A percentile compares a stretch with the other conserved stretches of the same genome.
phyloP scores from a whole-genome alignment of 2,113 vertebrate genomes.

The Ascaphus truei region DNA sequence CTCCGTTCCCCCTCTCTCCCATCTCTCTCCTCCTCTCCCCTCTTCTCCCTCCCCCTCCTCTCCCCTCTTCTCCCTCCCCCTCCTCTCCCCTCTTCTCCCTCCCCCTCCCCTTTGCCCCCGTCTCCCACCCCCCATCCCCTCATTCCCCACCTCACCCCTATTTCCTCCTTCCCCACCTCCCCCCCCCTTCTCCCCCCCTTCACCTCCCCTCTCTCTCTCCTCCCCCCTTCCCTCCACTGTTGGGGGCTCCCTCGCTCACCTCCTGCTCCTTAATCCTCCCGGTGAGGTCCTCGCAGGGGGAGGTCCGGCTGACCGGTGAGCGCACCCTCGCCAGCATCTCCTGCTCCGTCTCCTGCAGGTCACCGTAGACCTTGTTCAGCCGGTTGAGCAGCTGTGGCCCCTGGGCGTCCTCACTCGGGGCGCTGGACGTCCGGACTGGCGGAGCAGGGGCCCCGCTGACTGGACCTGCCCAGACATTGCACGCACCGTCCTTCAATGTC shows the following conservation, averaged over 20 bases:
- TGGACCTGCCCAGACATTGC: slow-evolving; percentile 37
- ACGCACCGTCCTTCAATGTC: too few species aligned
- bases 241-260: too few species aligned
- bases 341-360: slow-evolving; percentile 65
- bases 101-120: neutral
- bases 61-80: neutral
- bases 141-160: too few species aligned
- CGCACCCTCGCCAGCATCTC: slow-evolving; percentile 65
- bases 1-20: too few species aligned
- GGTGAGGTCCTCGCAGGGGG: slow-evolving; percentile 69
- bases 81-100: neutral
- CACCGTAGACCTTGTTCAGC: slow-evolving; percentile 65
- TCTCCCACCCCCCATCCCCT: too few species aligned
- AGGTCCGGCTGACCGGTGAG: slow-evolving; percentile 63
- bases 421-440: slow-evolving; percentile 26
- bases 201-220: too few species aligned
- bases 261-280: slow-evolving; percentile 74
- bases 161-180: too few species aligned
- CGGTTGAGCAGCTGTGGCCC: slow-evolving; percentile 53
- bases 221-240: too few species aligned
- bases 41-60: neutral
- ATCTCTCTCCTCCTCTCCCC: too few species aligned
- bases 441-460: slow-evolving; percentile 7
- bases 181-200: too few species aligned
- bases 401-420: slow-evolving; percentile 57